Percentiles rank a stretch among this genome's conserved stretches.
phyloP scores from a whole-genome alignment of 2,113 vertebrate species.

The Lasiurus borealis region DNA sequence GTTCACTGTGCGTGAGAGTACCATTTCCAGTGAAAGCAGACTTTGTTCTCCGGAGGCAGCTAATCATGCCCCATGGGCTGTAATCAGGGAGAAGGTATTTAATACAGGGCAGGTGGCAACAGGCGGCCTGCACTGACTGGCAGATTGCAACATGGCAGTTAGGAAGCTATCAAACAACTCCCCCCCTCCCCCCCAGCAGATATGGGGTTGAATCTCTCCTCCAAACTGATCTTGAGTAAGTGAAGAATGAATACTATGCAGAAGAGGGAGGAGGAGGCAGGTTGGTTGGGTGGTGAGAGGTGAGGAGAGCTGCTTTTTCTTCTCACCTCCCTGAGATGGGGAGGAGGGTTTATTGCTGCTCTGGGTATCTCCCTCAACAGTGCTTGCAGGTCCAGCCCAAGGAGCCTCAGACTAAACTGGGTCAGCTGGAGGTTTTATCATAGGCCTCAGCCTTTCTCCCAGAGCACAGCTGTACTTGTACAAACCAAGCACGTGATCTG shows the following conservation, averaged over 20 bases:
- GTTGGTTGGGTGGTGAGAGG: conserved; percentile 6
- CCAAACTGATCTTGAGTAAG: conserved; percentile 75
- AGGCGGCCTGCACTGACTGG: conserved; percentile 86
- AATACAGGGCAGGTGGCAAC: conserved; percentile 89
- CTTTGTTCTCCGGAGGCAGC: conserved; percentile 90
- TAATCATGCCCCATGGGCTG: conserved; percentile 90
- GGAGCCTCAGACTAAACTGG: background rate
- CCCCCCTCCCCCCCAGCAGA: conserved; percentile 81
- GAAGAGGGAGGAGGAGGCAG: conserved; percentile 71
- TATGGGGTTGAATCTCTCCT: conserved; percentile 78
- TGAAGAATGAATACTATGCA: conserved; percentile 79
- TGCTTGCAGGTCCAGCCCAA: background rate
- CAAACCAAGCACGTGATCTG: background rate
- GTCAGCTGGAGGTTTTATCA: background rate
- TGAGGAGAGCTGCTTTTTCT: background rate
- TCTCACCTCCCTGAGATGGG: background rate
- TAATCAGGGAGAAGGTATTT: conserved; percentile 91
- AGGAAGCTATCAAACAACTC: conserved; percentile 78
- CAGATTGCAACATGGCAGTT: conserved; percentile 90
- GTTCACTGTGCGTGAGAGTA: conserved; percentile 87
- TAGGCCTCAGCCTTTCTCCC: background rate
- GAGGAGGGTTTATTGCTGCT: background rate
- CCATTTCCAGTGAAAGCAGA: conserved; percentile 90
- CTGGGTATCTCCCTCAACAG: background rate
- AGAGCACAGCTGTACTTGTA: background rate